Evolutionary conservation across 1,140 invertebrate species (phyloP).

Genomic region (Liolophura sinensis): DNA sequence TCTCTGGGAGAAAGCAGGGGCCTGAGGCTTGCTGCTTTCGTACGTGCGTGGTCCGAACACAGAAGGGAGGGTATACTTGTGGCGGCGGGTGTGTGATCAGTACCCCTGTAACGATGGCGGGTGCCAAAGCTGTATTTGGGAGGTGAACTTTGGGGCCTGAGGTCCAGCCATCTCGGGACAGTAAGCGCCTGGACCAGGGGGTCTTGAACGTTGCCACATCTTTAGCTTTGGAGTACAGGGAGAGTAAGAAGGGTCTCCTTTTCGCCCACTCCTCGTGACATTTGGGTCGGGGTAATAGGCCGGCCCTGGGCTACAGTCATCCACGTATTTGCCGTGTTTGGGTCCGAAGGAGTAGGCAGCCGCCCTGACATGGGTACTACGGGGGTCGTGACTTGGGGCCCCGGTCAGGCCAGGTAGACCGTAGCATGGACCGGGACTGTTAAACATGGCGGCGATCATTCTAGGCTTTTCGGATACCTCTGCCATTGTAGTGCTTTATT

Average conservation of each 20-base stretch:
- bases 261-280: slow-evolving; percentile 28
- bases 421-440: slow-evolving; percentile 79
- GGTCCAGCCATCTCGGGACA: slow-evolving; percentile 73
- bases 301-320: slow-evolving; percentile 38
- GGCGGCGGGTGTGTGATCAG: slow-evolving; percentile 70
- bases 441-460: slow-evolving; percentile 83
- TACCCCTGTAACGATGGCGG: slow-evolving; percentile 61
- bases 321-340: slow-evolving; percentile 50
- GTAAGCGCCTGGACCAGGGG: slow-evolving; percentile 83
- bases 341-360: slow-evolving; percentile 53
- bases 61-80: slow-evolving; percentile 81
- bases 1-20: slow-evolving; percentile 77
- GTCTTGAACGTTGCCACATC: slow-evolving; percentile 66
- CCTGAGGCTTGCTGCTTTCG: slow-evolving; percentile 69
- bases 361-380: slow-evolving; percentile 49
- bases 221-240: slow-evolving; percentile 44
- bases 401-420: slow-evolving; percentile 54
- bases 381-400: slow-evolving; percentile 50
- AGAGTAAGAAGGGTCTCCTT: slow-evolving; percentile 57
- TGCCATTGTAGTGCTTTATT: no score
- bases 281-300: no score
- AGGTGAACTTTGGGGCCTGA: slow-evolving; percentile 60
- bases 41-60: slow-evolving; percentile 70
- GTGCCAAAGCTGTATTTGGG: slow-evolving; percentile 74
- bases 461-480: slow-evolving; percentile 65